These are phyloP conservation scores for Anguilla japonica DNA, from an alignment of 2,113 vertebrate species.

Conservation along the genomic window DNA sequence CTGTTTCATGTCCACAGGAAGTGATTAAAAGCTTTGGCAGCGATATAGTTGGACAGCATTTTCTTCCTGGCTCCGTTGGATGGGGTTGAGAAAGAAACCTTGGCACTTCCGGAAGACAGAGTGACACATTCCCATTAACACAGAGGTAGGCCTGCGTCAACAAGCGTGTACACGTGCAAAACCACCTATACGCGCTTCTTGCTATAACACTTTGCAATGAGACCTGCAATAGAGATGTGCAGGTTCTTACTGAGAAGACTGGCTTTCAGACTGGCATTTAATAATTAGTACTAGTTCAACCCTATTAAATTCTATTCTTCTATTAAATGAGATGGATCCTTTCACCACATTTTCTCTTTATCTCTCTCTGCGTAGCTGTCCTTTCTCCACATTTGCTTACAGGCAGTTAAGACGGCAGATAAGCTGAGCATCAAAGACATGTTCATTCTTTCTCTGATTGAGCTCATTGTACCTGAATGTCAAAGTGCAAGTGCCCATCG, in stretches of 20 bases:
- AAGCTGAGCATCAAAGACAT: background rate
- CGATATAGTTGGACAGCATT: background rate
- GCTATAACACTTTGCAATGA: background rate
- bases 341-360: background rate
- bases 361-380: background rate
- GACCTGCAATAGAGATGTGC: background rate
- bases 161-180: too few species aligned
- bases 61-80: background rate
- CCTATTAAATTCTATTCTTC: background rate
- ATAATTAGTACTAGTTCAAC: background rate
- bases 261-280: background rate
- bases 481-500: background rate
- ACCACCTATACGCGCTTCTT: background rate
- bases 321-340: background rate
- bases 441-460: background rate
- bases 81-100: background rate
- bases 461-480: background rate
- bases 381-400: background rate
- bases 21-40: background rate
- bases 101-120: background rate
- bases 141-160: too few species aligned
- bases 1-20: conserved; percentile 61
- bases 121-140: too few species aligned
- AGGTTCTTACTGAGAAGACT: background rate
- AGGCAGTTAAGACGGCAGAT: background rate